These are phyloP conservation scores for Aplysia californica DNA, from an alignment of 1,140 invertebrate species.

Conservation along the genomic window DNA sequence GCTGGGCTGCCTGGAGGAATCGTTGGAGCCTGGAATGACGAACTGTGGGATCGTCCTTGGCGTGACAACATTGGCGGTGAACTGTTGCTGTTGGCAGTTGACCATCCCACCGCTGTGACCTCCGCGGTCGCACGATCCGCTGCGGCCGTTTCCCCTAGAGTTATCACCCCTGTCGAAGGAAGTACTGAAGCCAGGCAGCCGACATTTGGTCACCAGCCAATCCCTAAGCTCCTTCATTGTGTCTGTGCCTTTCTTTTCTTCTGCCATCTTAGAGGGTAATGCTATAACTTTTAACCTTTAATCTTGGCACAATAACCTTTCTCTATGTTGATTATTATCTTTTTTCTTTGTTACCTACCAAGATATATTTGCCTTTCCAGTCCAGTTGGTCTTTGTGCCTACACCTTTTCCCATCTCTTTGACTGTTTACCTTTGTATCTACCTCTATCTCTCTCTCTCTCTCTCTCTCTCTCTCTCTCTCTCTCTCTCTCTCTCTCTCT, in stretches of 20 bases:
- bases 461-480: too few relatives aligned
- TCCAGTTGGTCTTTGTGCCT: too few relatives aligned
- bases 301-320: not conserved
- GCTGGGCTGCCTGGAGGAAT: constrained; percentile 51
- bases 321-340: too few relatives aligned
- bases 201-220: constrained; percentile 57
- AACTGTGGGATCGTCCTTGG: constrained; percentile 60
- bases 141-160: too few relatives aligned
- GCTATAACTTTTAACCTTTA: too few relatives aligned
- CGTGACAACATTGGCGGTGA: constrained; percentile 41
- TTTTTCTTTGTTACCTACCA: too few relatives aligned
- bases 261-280: constrained; percentile 3
- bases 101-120: constrained; percentile 1
- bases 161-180: not conserved
- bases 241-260: constrained; percentile 38
- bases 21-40: constrained; percentile 58
- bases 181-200: constrained; percentile 33
- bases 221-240: constrained; percentile 55
- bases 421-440: too few relatives aligned
- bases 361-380: too few relatives aligned
- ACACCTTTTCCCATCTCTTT: too few relatives aligned
- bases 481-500: too few relatives aligned
- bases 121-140: not conserved
- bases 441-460: too few relatives aligned
- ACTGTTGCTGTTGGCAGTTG: constrained; percentile 9